Evolutionary conservation across 1,140 invertebrate genomes (phyloP), one percentile per base, ranked within the genome.

Genomic region (Ips nitidus): DNA sequence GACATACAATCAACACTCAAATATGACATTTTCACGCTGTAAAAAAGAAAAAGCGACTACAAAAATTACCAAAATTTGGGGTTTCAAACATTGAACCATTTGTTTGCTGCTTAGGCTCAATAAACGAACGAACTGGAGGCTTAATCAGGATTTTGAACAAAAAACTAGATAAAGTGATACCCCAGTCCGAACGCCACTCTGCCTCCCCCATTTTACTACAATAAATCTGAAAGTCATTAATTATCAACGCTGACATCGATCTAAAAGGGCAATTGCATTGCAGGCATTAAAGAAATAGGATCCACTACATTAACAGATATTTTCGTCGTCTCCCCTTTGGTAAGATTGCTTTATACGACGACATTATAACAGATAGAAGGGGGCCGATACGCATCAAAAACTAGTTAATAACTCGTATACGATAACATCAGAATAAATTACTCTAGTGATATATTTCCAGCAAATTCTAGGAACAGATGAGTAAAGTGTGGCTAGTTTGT

Each of bases 251-350:
- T 41, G 61, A 52, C 61, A 22, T 52, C 61, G 45, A 52, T 53
- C 61, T 53, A 52, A 63, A 63, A 63, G 61, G 47, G 45, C 45
- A 50, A 50, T 50, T 50, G 45, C 45, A 6, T 50, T 6, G 22
- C 45, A 8, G 47, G 37, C 61, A 63, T 63, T 63, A 52, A 63
- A 63, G 47, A 63, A 63, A 63, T 63, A 53, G 47, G 47, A 45
- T 40, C 42, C 61, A 41, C 47, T 63, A 63, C 61, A 63, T 63
- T 63, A 63, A 63, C 61, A 63, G 61, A 63, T 63, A 63, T 63
- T 50, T 50, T 50, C 22, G 22, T 22, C 22, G n/a, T 45, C 22
- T 8, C 41, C 61, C 45, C 45, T 50, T 38, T 41, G 8, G 41
- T 52, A 52, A 52, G 61, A 63, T 50, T 3, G 45, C 45, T 8